A percentile compares a stretch with the other conserved stretches of the same genome.
phyloP scores from a whole-genome alignment of 2,888 invertebrate genomes.

The Sminthurides aquaticus region DNA sequence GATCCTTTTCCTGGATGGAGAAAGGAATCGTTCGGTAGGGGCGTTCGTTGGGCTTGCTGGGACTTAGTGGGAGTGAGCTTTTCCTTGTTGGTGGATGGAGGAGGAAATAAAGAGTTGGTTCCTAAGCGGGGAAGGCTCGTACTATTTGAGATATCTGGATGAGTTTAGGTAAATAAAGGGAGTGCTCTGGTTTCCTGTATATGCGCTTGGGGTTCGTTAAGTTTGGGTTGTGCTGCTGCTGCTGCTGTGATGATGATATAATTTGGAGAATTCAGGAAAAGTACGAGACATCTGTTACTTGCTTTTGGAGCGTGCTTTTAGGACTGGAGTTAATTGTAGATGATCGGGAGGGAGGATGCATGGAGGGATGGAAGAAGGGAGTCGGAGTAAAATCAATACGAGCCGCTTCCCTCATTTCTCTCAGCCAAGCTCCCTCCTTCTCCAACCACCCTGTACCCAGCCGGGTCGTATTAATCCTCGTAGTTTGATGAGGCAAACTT shows the following conservation, averaged over 20 bases:
- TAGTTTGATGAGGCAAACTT: neutral
- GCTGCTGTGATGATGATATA: neutral
- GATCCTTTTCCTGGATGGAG: no score
- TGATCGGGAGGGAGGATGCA: neutral
- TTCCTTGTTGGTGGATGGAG: no score
- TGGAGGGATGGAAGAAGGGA: neutral
- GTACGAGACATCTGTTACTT: neutral
- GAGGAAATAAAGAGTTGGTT: no score
- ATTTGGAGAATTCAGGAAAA: neutral
- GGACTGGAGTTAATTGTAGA: neutral
- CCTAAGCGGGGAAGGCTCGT: no score
- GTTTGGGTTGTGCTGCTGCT: no score
- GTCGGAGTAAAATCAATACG: neutral
- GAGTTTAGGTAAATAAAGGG: no score
- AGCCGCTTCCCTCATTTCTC: neutral
- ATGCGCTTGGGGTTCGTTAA: no score
- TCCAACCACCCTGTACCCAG: neutral
- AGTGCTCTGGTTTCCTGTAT: no score
- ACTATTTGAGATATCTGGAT: no score
- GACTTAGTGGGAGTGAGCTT: no score
- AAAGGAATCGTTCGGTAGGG: no score
- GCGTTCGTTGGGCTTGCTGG: no score
- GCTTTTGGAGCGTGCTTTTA: neutral
- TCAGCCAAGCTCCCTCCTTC: neutral
- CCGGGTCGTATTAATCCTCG: neutral